Base-by-base conservation (phyloP, 1,140 invertebrate species). In the Thaumatotibia leucotreta region DNA sequence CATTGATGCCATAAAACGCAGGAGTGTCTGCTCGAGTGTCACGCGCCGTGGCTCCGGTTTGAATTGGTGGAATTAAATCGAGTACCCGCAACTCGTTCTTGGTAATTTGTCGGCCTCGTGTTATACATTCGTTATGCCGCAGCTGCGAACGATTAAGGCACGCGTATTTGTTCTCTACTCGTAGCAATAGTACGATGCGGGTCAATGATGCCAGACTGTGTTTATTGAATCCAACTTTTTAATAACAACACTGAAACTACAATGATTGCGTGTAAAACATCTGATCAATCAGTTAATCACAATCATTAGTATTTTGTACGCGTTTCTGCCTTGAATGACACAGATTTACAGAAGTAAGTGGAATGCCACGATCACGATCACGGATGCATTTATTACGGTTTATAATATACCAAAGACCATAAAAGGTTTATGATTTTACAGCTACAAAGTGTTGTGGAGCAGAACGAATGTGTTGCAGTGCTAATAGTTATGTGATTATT, bases 71-170 rank as follows among this genome's bases (percentile, higher is more conserved):
- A 58, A 58, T 58, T 58, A 20, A 58, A 58, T 14, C 24, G 52
- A 27, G 52, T 58, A 31, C 52, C 52, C 52, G 23, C 52, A 58
- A 10, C 24, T 58, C 24, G 14, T 58, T 58, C 52, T 27, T 27
- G 39, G 52, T 58, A 58, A 58, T 58, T 58, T 58, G 24, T 58
- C 23, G 52, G 52, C 14, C 52, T 58, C 24, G n/a, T 17, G 52
- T 58, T n/a, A 24, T 14, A 58, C 52, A 58, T 29, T 27, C 8
- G n/a, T 58, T 14, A 27, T 10, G 20, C 1, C 27, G 24, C 52
- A 58, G 52, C 52, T 58, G 52, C 52, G 29, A 27, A 14, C 27
- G 9, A 58, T 58, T 58, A 58, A 24, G 11, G 0, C 52, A 24
- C 52, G 52, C 27, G 23, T 29, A 27, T 52, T 27, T 52, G 52